A percentile compares a stretch with the other conserved stretches of the same genome.
Evolutionary conservation across 1,140 invertebrate genomes (phyloP).

Genomic region (Spodoptera litura): DNA sequence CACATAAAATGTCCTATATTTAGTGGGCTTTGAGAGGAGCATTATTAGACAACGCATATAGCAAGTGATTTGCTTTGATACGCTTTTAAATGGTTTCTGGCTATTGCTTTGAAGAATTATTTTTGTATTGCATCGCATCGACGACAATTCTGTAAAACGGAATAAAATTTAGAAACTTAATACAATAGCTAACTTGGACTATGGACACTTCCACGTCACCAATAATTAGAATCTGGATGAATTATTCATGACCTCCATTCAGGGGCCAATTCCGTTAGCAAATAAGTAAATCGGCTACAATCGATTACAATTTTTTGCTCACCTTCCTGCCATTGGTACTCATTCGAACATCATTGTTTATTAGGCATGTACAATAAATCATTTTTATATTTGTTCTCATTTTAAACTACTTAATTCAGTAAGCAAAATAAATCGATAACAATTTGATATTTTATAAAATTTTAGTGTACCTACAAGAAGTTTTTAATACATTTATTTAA

Average conservation of each 20-base stretch:
- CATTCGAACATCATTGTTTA: background rate
- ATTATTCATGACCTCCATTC: background rate
- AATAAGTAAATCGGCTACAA: background rate
- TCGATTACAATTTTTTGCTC: background rate
- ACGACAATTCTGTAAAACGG: too few relatives aligned
- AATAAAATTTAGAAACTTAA: too few relatives aligned
- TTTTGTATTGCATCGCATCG: too few relatives aligned
- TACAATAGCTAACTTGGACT: conserved; percentile 15
- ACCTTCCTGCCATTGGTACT: background rate
- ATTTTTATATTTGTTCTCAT: background rate
- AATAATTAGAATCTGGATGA: conserved; percentile 1
- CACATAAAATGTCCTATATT: conserved; percentile 6
- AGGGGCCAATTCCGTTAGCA: background rate
- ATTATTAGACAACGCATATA: background rate
- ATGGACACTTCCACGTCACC: conserved; percentile 10
- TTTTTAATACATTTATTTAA: too few relatives aligned
- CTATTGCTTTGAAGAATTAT: too few relatives aligned
- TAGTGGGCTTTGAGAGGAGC: background rate
- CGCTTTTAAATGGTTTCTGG: background rate
- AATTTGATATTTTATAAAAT: too few relatives aligned
- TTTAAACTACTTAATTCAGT: background rate
- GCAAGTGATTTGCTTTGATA: background rate
- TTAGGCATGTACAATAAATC: background rate
- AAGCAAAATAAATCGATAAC: background rate
- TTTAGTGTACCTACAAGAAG: too few relatives aligned